Conservation (phyloP, 2,113 vertebrate genomes). For the Salvator merianae region DNA sequence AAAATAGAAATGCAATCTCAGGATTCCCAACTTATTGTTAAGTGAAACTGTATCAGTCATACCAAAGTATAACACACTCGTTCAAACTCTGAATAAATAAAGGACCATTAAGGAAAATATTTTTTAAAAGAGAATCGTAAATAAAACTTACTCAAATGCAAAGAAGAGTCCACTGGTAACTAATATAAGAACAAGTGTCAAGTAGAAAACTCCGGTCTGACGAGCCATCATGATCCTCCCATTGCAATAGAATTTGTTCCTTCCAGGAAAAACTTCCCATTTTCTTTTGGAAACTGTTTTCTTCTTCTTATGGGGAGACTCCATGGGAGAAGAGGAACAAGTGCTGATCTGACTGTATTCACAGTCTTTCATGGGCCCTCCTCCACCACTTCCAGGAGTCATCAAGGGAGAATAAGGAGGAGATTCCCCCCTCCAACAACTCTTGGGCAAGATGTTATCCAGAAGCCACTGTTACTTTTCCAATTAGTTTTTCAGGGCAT, state of each 20-base stretch:
- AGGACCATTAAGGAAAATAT: neutral
- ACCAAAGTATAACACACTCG: neutral
- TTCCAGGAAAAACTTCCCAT: slow-evolving; percentile 96
- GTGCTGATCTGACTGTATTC: slow-evolving; percentile 98
- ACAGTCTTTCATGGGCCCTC: slow-evolving; percentile 96
- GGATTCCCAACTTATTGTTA: neutral
- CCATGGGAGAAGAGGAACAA: slow-evolving; percentile 92
- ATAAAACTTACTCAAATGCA: slow-evolving; percentile 94
- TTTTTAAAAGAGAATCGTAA: neutral
- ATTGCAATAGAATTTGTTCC: slow-evolving; percentile 97
- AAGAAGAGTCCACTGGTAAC: slow-evolving; percentile 99
- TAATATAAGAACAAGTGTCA: slow-evolving; percentile 94
- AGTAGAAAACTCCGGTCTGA: slow-evolving; percentile 97
- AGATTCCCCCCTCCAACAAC: slow-evolving; percentile 70
- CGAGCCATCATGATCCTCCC: slow-evolving; percentile 99
- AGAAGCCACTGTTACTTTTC: slow-evolving; percentile 41
- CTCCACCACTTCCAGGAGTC: slow-evolving; percentile 87
- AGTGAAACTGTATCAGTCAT: slow-evolving; percentile 4
- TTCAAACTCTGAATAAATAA: slow-evolving; percentile 26
- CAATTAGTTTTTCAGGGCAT: neutral
- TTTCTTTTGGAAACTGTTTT: slow-evolving; percentile 84
- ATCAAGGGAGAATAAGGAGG: slow-evolving; percentile 75
- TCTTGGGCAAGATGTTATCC: slow-evolving; percentile 49
- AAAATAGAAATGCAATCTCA: neutral
- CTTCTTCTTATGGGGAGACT: slow-evolving; percentile 93